Evolutionary conservation across 2,113 vertebrate species (phyloP), one percentile per base, ranked within the genome.

Genomic region (Myiopsitta monachus): DNA sequence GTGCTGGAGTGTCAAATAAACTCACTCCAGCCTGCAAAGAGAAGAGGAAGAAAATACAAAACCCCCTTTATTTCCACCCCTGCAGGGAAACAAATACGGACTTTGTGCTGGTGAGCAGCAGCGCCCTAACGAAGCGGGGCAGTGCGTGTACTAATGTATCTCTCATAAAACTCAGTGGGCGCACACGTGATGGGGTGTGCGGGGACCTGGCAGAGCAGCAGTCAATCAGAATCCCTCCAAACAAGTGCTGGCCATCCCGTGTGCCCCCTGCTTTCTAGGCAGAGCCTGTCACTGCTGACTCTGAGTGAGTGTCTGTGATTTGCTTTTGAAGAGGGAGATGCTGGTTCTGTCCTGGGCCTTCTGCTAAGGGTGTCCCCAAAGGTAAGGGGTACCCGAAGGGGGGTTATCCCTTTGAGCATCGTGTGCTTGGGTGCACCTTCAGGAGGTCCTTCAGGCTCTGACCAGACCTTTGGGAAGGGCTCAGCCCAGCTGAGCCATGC

Each of bases 1-100:
- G 98, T 83, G 97, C 98, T 96, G 98, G 98, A 98, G 99, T 99
- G 98, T 99, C 98, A 99, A 98, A 99, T 99, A 98, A 99, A 99
- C 98, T 98, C 98, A 90, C 98, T 98, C 97, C 98, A 98, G 97
- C 98, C 98, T 83, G 95, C 93, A 94, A 96, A 98, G 97, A 98
- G 91, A 89, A 59, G 54, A 94, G 95, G 91, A 94, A 94, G 76
- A 86, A 73, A 97, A 96, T 96, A 99, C 98, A 99, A 99, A 98
- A 98, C 98, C 98, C 98, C 98, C 98, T 99, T 99, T 99, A 98
- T 99, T 98, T 97, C 98, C 96, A 97, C 97, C 98, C 98, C 97
- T 96, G 97, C 95, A 80, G 98, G 98, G 98, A 98, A 98, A 98
- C 98, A 98, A 98, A 98, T 98, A 97, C 97, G 87, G 98, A 99